Base-by-base conservation (phyloP, 2,797 vertebrate genomes). In the Phylloscopus collybita region DNA sequence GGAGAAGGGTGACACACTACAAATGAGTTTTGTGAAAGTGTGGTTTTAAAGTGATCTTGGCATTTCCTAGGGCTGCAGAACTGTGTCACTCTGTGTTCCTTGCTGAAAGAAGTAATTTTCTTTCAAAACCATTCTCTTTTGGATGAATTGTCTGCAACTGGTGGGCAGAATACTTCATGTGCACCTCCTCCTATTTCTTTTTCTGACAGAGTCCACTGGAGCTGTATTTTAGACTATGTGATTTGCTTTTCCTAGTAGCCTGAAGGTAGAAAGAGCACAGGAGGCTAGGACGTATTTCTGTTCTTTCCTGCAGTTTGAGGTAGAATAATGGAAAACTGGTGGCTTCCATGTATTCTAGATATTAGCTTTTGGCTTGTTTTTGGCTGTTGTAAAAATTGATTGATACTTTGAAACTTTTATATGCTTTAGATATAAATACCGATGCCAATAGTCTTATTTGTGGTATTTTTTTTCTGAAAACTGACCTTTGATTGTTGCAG, bases 241-340 rank as follows among this genome's bases (percentile, higher is more conserved):
- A n/a, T 90, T 82, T 73, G 56, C 10, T 93, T 80, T 80, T 70
- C 23, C 34, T 51, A 27, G 15, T 34, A 69, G n/a, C 65, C 65
- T 54, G 53, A 67, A 73, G 69, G 49, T 42, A 42, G 69, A 80
- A 88, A 51, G 62, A 71, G 14, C 0, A 3, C 18, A 64, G 36
- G 29, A 76, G 61, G 22, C 44, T 86, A 11, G 44, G 18, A 18
- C 0, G 0, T 61, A 11, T 32, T 51, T 70, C 16, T 54, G 2
- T 49, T 69, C 56, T 72, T 78, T 78, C 17, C 18, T 86, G 5
- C 30, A 64, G 11, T 80, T 85, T 82, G 62, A 67, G 10, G 22
- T 42, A 53, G 59, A 79, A 29, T 38, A 42, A 61, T 81, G 30
- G 42, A 44, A 91, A 65, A n/a, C 25, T 1, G 1, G 10, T 91